Evolutionary conservation across 2,888 invertebrate genomes (phyloP).

Genomic region (Tipula confusa): DNA sequence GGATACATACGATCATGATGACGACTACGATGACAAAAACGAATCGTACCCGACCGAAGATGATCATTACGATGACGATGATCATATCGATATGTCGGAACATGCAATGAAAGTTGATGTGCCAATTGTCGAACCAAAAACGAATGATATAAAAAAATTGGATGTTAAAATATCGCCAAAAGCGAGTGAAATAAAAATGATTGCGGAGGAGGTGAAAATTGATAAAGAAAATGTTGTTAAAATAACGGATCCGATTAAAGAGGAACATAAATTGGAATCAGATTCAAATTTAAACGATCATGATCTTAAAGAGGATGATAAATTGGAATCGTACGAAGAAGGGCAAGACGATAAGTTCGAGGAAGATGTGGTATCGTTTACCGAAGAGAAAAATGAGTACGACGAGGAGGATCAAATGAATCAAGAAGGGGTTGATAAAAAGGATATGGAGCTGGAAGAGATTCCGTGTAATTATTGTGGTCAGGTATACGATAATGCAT

Average conservation of each 20-base stretch:
- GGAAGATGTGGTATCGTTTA: background rate
- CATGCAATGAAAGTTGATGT: background rate
- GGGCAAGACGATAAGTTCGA: background rate
- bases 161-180: background rate
- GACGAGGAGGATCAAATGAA: background rate
- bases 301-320: background rate
- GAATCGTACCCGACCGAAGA: background rate
- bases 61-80: background rate
- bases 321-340: background rate
- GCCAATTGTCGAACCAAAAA: background rate
- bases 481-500: background rate
- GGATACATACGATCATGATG: background rate
- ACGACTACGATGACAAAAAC: background rate
- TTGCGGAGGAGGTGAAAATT: background rate
- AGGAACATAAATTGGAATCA: background rate
- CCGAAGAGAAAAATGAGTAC: background rate
- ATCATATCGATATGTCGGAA: background rate
- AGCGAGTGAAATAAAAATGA: background rate
- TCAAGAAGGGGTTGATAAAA: background rate
- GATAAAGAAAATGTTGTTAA: background rate
- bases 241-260: background rate
- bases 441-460: background rate
- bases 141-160: background rate
- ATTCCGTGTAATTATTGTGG: background rate
- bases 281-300: background rate